Evolutionary conservation across 2,797 vertebrate species (phyloP), one percentile per base, ranked within the genome.

Genomic region (Otus scops): DNA sequence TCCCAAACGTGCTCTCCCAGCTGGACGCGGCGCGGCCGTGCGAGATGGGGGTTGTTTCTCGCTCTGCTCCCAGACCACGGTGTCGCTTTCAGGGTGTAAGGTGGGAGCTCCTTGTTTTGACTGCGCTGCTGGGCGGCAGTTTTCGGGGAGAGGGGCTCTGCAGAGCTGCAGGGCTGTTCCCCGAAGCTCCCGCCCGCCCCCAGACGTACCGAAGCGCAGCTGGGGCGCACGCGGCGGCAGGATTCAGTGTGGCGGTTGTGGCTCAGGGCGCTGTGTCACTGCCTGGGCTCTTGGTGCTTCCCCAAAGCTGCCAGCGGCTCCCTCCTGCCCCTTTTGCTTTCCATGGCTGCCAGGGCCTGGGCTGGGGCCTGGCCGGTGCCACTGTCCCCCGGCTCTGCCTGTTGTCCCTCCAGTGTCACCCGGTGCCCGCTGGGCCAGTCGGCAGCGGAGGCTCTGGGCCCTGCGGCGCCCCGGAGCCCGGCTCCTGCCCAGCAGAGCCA

Each of bases 401-500:
- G 61, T 56, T 24, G 26, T 48, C 47, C 30, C 8, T 67, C 69
- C 74, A 3, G 38, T 32, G 63, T 54, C 81, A 34, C 47, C 63
- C 3, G 6, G 54, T 8, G 2, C 11, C 3, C 45, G 19, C 34
- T 3, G 1, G 27, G 32, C 41, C 23, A 4, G 56, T 57, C 11
- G 2, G 65, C 41, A 61, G 70, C 24, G 48, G 64, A 47, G 64
- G 63, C 81, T 76, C 76, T 80, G 70, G 20, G 76, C 59, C 76
- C 36, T 45, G 16, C 71, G 63, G 11, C 2, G 7, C 30, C 17
- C 22, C 0, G 3, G 20, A 17, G n/a, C 24, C 24, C 1, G 0
- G 28, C 79, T 67, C 16, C 59, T 24, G 47, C 26, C 21, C 1
- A 1, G 19, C 45, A 34, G 47, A 77, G 19, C 24, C n/a, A 6